A percentile compares a stretch with the other conserved stretches of the same genome.
These are phyloP conservation scores for Diaperis boleti DNA, from an alignment of 2,888 invertebrate genomes.

Conservation along the genomic window DNA sequence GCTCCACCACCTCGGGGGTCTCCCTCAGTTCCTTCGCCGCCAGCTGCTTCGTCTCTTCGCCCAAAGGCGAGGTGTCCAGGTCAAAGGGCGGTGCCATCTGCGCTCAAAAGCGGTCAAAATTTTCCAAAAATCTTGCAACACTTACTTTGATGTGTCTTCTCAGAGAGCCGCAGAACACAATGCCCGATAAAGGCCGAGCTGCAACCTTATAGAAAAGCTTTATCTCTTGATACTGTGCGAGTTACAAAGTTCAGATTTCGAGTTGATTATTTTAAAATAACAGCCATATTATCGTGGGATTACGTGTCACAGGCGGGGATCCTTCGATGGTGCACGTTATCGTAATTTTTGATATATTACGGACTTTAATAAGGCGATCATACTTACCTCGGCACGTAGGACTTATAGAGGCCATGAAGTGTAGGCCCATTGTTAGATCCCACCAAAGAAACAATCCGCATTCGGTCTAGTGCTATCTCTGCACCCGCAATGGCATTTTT, in stretches of 20 bases:
- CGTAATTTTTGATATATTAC: not conserved
- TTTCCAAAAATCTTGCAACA: not conserved
- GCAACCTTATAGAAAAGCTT: slow-evolving; percentile 38
- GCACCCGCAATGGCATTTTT: no score
- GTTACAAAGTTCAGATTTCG: slow-evolving; percentile 44
- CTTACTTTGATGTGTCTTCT: slow-evolving; percentile 2
- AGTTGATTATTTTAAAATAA: slow-evolving; percentile 42
- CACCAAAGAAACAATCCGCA: no score
- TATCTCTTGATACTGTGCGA: slow-evolving; percentile 40
- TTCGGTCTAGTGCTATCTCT: no score
- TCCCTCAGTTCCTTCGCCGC: slow-evolving; percentile 78
- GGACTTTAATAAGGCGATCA: no score
- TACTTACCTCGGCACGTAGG: no score
- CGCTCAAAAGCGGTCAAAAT: not conserved
- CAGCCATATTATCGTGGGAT: slow-evolving; percentile 18
- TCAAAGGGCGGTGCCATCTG: slow-evolving; percentile 68
- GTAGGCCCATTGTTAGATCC: no score
- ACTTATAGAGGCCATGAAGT: no score
- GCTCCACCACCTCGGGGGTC: slow-evolving; percentile 76
- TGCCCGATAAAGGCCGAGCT: slow-evolving; percentile 27
- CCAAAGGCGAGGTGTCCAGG: slow-evolving; percentile 72
- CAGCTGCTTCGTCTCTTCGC: slow-evolving; percentile 70
- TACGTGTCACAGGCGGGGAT: slow-evolving; percentile 26
- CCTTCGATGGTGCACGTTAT: not conserved
- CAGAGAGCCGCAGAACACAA: not conserved